phyloP scores from a whole-genome alignment of 64 coral and sea anemone species.

The Actinia equina region DNA sequence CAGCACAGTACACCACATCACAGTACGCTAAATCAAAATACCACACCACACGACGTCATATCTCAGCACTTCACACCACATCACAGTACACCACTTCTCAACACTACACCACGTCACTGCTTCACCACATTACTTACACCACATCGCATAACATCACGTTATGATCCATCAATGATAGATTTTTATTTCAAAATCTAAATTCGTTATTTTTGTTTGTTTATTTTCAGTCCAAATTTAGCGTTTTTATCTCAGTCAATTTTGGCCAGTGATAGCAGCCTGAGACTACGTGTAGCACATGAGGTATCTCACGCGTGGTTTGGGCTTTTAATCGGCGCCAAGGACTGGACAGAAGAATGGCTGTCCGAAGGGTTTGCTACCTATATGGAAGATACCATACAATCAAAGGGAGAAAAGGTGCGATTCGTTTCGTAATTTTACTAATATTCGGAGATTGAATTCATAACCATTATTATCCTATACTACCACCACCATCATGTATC shows the following conservation, averaged over 20 bases:
- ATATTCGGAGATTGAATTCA: neutral
- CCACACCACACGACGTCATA: no score
- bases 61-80: neutral
- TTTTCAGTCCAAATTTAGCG: conserved; percentile 79
- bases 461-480: neutral
- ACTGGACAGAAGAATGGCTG: conserved; percentile 97
- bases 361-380: conserved; percentile 94
- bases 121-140: neutral
- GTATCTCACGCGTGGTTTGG: conserved; percentile 98
- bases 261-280: conserved; percentile 82
- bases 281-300: conserved; percentile 87
- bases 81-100: neutral
- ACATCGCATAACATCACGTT: neutral
- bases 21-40: no score
- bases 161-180: no score
- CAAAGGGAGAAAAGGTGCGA: conserved; percentile 69
- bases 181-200: neutral
- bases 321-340: conserved; percentile 86
- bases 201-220: neutral
- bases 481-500: no score
- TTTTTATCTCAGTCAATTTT: conserved; percentile 96
- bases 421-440: neutral
- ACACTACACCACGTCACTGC: no score
- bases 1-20: neutral
- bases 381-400: conserved; percentile 90